Percentiles rank a stretch among this genome's conserved stretches.
Evolutionary conservation across 2,888 invertebrate genomes (phyloP).

Genomic region (Cataglyphis cursor): DNA sequence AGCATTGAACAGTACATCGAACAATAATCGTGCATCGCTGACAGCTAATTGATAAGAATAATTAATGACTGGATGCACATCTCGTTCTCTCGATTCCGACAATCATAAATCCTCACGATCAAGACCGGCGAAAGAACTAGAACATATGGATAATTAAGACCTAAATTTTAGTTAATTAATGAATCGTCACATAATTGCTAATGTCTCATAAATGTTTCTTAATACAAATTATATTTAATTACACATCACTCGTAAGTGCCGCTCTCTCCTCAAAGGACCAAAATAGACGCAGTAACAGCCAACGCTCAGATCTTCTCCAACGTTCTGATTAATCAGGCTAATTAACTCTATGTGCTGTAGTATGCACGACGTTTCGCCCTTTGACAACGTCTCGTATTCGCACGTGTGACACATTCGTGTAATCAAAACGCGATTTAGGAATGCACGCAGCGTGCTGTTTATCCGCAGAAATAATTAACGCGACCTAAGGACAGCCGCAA

Average conservation of each 20-base stretch:
- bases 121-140: background rate
- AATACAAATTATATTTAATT: constrained; percentile 37
- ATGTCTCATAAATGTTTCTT: constrained; percentile 26
- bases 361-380: constrained; percentile 14
- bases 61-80: constrained; percentile 8
- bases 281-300: constrained; percentile 17
- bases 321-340: constrained; percentile 49
- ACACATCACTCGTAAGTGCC: constrained; percentile 7
- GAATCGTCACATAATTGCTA: constrained; percentile 6
- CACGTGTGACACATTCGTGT: constrained; percentile 2
- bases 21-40: constrained; percentile 16
- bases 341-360: constrained; percentile 33
- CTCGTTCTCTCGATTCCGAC: background rate
- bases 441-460: constrained; percentile 52
- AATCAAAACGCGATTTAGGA: constrained; percentile 29
- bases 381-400: constrained; percentile 15
- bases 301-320: background rate
- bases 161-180: constrained; percentile 3
- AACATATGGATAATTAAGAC: background rate
- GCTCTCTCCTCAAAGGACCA: constrained; percentile 14
- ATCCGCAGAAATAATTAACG: constrained; percentile 69
- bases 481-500: constrained; percentile 42
- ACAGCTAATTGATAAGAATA: constrained; percentile 22
- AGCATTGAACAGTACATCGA: background rate
- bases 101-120: constrained; percentile 28